Conservation (phyloP, 2,888 invertebrate genomes). For the Caenorhabditis afra region DNA sequence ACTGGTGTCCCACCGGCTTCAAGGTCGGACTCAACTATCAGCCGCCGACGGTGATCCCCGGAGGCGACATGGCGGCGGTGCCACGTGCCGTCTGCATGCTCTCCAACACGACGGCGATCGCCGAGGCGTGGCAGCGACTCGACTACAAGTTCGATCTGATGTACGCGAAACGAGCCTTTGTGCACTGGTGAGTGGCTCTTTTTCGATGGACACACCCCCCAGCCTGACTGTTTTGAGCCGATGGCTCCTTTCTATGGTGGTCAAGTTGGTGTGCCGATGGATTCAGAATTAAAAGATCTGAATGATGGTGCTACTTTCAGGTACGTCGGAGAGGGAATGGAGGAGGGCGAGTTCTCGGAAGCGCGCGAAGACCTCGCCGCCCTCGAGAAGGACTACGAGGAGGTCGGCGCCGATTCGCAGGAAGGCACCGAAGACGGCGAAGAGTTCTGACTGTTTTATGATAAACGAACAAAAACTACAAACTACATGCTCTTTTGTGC, state of each 20-base stretch:
- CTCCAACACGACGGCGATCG: constrained; percentile 93
- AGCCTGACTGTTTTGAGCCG: too few species aligned
- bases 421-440: constrained; percentile 20
- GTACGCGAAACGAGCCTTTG: constrained; percentile 85
- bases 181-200: constrained; percentile 67
- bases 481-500: too few species aligned
- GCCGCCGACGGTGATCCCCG: constrained; percentile 89
- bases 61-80: constrained; percentile 87
- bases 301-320: too few species aligned
- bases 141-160: constrained; percentile 87
- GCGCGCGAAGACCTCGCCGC: constrained; percentile 78
- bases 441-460: constrained; percentile 21
- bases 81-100: constrained; percentile 90
- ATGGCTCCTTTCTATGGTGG: too few species aligned
- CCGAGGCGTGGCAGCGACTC: constrained; percentile 89
- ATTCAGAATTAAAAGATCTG: too few species aligned
- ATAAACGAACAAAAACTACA: constrained; percentile 2
- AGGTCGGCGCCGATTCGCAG: constrained; percentile 59
- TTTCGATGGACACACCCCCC: too few species aligned
- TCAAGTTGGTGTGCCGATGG: too few species aligned
- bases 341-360: constrained; percentile 79
- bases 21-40: constrained; percentile 84
- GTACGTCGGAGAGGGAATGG: constrained; percentile 82
- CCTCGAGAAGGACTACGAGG: constrained; percentile 75
- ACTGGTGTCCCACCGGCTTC: constrained; percentile 83